phyloP scores from a whole-genome alignment of 2,888 invertebrate genomes.

The Torymus auratus region DNA sequence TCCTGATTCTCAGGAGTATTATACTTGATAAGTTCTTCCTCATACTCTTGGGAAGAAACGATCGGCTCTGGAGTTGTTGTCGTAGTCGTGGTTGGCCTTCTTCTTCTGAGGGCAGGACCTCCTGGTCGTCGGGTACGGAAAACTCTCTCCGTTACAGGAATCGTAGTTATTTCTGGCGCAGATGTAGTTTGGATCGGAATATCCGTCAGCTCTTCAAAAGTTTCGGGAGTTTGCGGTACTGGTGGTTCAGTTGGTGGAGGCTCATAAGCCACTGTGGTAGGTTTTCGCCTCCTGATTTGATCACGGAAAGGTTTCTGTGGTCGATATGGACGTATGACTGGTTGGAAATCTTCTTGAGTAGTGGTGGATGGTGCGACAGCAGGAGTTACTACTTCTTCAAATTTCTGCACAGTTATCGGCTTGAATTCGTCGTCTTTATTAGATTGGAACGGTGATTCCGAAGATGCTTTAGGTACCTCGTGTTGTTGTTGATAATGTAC shows the following conservation, averaged over 20 bases:
- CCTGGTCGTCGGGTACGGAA: conserved; percentile 66
- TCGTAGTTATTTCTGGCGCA: conserved; percentile 62
- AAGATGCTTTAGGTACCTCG: conserved; percentile 51
- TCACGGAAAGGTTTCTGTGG: conserved; percentile 65
- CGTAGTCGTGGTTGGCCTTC: conserved; percentile 67
- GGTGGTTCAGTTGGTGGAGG: conserved; percentile 61
- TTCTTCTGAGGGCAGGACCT: conserved; percentile 63
- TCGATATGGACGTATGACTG: conserved; percentile 62
- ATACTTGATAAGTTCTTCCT: conserved; percentile 64
- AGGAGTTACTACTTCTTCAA: conserved; percentile 54
- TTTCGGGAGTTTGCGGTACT: conserved; percentile 53
- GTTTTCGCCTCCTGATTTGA: conserved; percentile 66
- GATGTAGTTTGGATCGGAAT: conserved; percentile 66
- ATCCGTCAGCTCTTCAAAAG: conserved; percentile 63
- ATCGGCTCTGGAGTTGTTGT: conserved; percentile 62
- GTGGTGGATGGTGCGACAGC: conserved; percentile 21
- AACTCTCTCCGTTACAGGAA: conserved; percentile 60
- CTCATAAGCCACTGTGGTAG: conserved; percentile 60
- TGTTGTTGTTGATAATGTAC: conserved; percentile 36
- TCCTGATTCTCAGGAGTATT: conserved; percentile 63
- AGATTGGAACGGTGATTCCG: conserved; percentile 57
- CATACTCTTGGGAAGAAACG: conserved; percentile 43
- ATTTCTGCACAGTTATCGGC: conserved; percentile 57
- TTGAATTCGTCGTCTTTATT: conserved; percentile 53
- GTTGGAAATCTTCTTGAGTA: conserved; percentile 56